Conservation (phyloP, 2,888 invertebrate species). For the Drosophila paranaensis region DNA sequence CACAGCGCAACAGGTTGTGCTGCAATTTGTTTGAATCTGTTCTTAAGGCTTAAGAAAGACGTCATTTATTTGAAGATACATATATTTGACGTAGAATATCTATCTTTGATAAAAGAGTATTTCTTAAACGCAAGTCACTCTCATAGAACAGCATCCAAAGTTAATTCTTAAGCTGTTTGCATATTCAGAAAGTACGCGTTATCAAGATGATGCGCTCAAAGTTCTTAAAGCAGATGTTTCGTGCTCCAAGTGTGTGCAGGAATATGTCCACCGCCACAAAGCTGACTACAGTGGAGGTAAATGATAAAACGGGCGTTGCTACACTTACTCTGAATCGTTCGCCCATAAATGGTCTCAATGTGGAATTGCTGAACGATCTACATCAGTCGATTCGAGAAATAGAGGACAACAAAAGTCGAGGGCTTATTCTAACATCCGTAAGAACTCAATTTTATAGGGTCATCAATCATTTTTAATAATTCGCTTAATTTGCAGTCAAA, state of each 20-base stretch:
- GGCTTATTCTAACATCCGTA: neutral
- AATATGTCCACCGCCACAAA: neutral
- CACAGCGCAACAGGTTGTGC: conserved; percentile 26
- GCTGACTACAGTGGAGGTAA: neutral
- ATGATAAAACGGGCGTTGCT: neutral
- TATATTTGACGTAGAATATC: neutral
- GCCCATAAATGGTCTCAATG: conserved; percentile 1
- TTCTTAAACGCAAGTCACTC: too few relatives aligned
- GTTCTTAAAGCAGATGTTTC: neutral
- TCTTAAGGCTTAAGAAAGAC: too few relatives aligned
- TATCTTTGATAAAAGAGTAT: neutral
- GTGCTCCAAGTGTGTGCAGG: neutral
- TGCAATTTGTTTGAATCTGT: neutral
- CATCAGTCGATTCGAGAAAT: neutral
- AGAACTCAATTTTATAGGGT: neutral
- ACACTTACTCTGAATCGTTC: neutral
- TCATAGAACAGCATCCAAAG: neutral
- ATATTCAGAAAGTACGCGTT: neutral
- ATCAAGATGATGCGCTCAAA: conserved; percentile 5
- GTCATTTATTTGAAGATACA: neutral
- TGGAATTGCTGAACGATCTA: neutral
- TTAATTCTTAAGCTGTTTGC: neutral
- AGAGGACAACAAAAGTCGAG: neutral
- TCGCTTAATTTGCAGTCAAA: neutral
- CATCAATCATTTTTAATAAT: neutral